phyloP scores from a whole-genome alignment of 2,888 invertebrate genomes.

The Netelia virgata region DNA sequence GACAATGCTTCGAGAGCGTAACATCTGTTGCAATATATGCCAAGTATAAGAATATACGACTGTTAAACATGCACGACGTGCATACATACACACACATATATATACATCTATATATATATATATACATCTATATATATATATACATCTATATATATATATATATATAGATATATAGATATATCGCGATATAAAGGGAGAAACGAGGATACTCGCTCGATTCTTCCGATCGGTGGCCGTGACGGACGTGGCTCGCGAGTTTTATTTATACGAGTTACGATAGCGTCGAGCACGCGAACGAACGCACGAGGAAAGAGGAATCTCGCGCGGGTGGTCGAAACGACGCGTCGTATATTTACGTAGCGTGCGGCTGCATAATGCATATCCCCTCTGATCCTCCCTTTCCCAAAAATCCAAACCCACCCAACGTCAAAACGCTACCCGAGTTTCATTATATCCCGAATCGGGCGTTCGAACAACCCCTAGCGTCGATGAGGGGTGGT shows the following conservation, averaged over 20 bases:
- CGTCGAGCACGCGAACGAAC: slow-evolving; percentile 5
- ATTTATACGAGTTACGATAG: slow-evolving; percentile 46
- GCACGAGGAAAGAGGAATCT: slow-evolving; percentile 56
- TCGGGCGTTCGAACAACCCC: slow-evolving; percentile 32
- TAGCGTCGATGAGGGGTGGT: slow-evolving; percentile 47
- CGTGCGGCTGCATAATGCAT: slow-evolving; percentile 76
- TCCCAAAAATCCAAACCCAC: neutral
- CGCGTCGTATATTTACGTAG: slow-evolving; percentile 72
- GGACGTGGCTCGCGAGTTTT: slow-evolving; percentile 52
- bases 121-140: neutral
- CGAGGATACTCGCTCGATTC: slow-evolving; percentile 24
- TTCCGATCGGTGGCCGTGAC: slow-evolving; percentile 47
- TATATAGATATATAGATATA: neutral
- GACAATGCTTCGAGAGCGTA: slow-evolving; percentile 41
- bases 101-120: neutral
- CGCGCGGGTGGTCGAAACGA: slow-evolving; percentile 71
- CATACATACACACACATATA: neutral
- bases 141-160: neutral
- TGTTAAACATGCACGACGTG: neutral
- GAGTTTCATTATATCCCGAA: slow-evolving; percentile 49
- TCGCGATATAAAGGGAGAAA: neutral
- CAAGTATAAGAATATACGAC: too few species aligned
- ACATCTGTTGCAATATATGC: slow-evolving; percentile 42
- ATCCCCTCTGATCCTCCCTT: slow-evolving; percentile 45
- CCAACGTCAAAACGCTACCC: slow-evolving; percentile 46